Evolutionary conservation across 2,888 invertebrate genomes (phyloP).

Genomic region (Trissolcus japonicus): DNA sequence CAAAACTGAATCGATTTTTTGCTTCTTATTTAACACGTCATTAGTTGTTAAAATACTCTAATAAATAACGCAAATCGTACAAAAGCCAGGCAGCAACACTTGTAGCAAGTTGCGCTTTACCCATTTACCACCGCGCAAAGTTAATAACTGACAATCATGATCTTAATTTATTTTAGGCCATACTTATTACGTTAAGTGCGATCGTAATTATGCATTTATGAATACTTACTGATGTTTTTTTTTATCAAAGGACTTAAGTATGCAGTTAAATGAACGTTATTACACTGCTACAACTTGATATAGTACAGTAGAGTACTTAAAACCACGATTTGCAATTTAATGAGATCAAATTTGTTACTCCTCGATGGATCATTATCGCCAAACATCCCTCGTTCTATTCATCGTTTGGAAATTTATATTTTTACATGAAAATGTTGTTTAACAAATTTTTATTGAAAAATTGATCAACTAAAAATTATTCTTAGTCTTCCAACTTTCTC

Average conservation of each 20-base stretch:
- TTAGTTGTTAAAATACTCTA: conserved; percentile 37
- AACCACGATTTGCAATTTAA: not conserved
- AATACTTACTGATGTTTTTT: conserved; percentile 16
- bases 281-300: conserved; percentile 24
- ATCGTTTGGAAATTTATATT: conserved; percentile 4
- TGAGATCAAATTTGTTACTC: conserved; percentile 13
- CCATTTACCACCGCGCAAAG: conserved; percentile 6
- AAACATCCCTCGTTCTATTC: conserved; percentile 10
- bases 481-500: conserved; percentile 24
- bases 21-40: conserved; percentile 31
- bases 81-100: conserved; percentile 33
- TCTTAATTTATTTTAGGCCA: conserved; percentile 32
- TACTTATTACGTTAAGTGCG: conserved; percentile 33
- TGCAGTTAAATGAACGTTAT: conserved; percentile 18
- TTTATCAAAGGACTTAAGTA: conserved; percentile 19
- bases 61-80: conserved; percentile 34
- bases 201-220: conserved; percentile 47
- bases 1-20: conserved; percentile 31
- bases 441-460: conserved; percentile 7
- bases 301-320: conserved; percentile 36
- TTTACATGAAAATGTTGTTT: conserved; percentile 29
- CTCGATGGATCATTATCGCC: conserved; percentile 20
- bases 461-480: conserved; percentile 12
- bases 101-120: conserved; percentile 26
- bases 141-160: conserved; percentile 32